These are phyloP conservation scores for Hestina assimilis DNA, from an alignment of 1,140 invertebrate genomes.

Conservation along the genomic window DNA sequence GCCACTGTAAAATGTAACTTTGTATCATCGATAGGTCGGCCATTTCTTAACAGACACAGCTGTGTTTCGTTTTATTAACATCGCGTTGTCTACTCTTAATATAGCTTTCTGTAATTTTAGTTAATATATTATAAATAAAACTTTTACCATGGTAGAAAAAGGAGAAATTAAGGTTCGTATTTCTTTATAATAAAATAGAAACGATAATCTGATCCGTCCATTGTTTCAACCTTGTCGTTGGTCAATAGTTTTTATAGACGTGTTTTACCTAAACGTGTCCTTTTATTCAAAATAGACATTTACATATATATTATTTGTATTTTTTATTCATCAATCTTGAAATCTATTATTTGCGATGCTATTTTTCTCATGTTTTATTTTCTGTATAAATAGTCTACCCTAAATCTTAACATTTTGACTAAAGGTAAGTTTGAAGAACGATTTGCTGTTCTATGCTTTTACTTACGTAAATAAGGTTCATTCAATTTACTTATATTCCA, in stretches of 20 bases:
- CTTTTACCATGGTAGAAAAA: slow-evolving; percentile 51
- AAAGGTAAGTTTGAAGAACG: too few relatives aligned
- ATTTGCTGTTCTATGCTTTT: too few relatives aligned
- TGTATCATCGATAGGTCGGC: slow-evolving; percentile 32
- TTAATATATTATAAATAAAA: slow-evolving; percentile 1
- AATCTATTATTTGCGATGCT: not conserved
- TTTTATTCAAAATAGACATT: slow-evolving; percentile 14
- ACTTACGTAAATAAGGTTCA: not conserved
- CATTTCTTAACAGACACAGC: slow-evolving; percentile 50
- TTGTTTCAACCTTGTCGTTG: slow-evolving; percentile 60
- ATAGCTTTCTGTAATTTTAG: not conserved
- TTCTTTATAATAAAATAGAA: not conserved
- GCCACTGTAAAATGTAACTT: not conserved
- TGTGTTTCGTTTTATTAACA: slow-evolving; percentile 37
- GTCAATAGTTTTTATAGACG: slow-evolving; percentile 46
- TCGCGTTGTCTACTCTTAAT: slow-evolving; percentile 13
- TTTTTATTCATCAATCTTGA: not conserved
- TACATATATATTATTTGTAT: not conserved
- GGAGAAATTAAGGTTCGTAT: slow-evolving; percentile 53
- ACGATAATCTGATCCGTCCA: slow-evolving; percentile 38
- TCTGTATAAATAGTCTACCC: not conserved
- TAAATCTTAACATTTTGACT: not conserved
- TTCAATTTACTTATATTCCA: not conserved
- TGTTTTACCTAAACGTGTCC: slow-evolving; percentile 28
- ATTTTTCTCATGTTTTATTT: not conserved